Evolutionary conservation across 1,140 invertebrate genomes (phyloP), one percentile per base, ranked within the genome.

Genomic region (Carcinoscorpius rotundicauda): DNA sequence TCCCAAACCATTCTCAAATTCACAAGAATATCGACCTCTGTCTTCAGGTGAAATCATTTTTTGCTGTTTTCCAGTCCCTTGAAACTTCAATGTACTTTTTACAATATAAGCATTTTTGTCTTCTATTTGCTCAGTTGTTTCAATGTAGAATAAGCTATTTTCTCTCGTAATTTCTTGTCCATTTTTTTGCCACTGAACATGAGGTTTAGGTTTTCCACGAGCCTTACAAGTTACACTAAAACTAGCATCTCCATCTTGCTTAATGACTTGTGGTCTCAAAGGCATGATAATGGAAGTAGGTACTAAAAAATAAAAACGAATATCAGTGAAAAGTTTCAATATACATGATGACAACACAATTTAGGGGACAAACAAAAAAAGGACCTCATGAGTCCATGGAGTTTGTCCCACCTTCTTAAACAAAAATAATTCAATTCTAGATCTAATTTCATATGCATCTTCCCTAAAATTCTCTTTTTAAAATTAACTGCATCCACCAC

Each of bases 1-100:
- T 71, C 89, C 91, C 3, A 93, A 89, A 74, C 91, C 88, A 73
- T 96, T 95, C 72, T 89, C 85, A 75, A 93, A 93, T 8, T 86
- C 82, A 75, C 92, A 95, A 4, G 87, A 85, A 76, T 94, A 95
- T 29, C 87, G 82, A 29, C 92, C 93, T 8, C 90, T 81, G 76
- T 95, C 91, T 49, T 84, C 83, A 0, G 91, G 64, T 11, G 66
- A 63, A 5, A 67, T 10, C n/a, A 50, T 57, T 11, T 61, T 59
- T 56, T 62, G 49, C 61, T 70, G 68, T 56, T 90, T 79, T 0
- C 85, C 85, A 67, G 85, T 83, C 6, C 91, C 90, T 49, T 78
- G 75, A 93, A 94, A 67, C 72, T 83, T 85, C 5, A 94, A 78
- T 53, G 85, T 87, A 66, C 88, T 93, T 69, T 90, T 86, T 1